Conservation (phyloP, 2,797 vertebrate species). For the Melanotaenia parkinsoni region DNA sequence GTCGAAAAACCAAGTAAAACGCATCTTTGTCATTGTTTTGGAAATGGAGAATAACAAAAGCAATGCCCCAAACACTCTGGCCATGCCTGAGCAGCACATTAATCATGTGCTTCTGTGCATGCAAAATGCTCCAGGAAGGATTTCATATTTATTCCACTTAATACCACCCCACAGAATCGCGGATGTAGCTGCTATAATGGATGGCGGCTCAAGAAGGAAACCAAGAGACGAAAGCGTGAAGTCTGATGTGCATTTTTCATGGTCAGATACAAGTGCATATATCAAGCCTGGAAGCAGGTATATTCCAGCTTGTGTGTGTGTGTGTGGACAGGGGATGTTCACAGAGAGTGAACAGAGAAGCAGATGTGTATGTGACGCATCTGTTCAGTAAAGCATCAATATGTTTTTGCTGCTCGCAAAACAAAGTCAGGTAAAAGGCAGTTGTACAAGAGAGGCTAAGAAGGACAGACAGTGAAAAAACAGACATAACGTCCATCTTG, state of each 20-base stretch:
- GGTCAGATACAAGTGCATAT: constrained; percentile 52
- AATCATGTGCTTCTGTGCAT: constrained; percentile 70
- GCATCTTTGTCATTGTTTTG: constrained; percentile 63
- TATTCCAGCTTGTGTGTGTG: constrained; percentile 19
- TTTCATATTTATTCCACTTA: constrained; percentile 71
- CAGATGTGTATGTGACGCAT: constrained; percentile 41
- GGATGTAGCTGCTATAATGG: constrained; percentile 58
- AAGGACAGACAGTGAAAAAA: background rate
- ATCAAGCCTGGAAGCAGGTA: constrained; percentile 64
- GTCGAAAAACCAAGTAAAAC: constrained; percentile 58
- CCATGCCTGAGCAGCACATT: constrained; percentile 65
- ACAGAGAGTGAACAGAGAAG: constrained; percentile 16
- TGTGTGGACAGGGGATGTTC: no score
- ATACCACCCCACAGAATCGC: constrained; percentile 56
- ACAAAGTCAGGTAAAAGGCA: constrained; percentile 35
- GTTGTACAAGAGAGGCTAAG: background rate
- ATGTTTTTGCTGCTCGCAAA: constrained; percentile 10
- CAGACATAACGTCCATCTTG: background rate
- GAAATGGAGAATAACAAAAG: constrained; percentile 59
- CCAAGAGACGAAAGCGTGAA: constrained; percentile 43
- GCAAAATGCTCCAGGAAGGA: constrained; percentile 65
- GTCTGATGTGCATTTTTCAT: constrained; percentile 66
- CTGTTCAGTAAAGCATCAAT: constrained; percentile 28
- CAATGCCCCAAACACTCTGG: constrained; percentile 39
- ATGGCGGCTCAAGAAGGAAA: constrained; percentile 56